Evolutionary conservation across 2,113 vertebrate genomes (phyloP).

Genomic region (Antigone vipio): DNA sequence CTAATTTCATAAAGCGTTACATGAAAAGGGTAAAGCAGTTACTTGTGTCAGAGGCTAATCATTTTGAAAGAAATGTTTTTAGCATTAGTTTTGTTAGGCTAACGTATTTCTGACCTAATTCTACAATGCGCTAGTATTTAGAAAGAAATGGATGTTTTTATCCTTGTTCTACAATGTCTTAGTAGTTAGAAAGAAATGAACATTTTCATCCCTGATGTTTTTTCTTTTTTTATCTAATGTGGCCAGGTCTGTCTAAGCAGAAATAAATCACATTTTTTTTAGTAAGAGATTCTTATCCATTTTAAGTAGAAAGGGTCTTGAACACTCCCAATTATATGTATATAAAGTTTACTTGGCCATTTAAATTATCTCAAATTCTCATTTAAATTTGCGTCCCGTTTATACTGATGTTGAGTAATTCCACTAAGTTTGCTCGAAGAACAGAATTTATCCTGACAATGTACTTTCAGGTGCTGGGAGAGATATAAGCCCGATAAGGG

Average conservation of each 20-base stretch:
- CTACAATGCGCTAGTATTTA: not conserved
- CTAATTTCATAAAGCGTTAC: conserved; percentile 14
- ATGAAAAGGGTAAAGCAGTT: conserved; percentile 17
- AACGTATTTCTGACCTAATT: not conserved
- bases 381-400: not conserved
- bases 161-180: not conserved
- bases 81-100: not conserved
- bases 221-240: not conserved
- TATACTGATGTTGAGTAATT: not conserved
- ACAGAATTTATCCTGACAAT: not conserved
- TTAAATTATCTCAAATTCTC: not conserved
- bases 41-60: not conserved
- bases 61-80: not conserved
- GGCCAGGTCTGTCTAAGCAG: not conserved
- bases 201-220: not conserved
- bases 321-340: not conserved
- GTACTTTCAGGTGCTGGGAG: not conserved
- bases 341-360: not conserved
- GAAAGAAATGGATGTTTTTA: not conserved
- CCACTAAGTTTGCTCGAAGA: not conserved
- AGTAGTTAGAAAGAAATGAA: not conserved
- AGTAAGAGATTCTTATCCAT: not conserved
- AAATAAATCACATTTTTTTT: not conserved
- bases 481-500: not conserved
- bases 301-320: not conserved